Evolutionary conservation across 2,888 invertebrate species (phyloP).

Genomic region (Eulithis testata): DNA sequence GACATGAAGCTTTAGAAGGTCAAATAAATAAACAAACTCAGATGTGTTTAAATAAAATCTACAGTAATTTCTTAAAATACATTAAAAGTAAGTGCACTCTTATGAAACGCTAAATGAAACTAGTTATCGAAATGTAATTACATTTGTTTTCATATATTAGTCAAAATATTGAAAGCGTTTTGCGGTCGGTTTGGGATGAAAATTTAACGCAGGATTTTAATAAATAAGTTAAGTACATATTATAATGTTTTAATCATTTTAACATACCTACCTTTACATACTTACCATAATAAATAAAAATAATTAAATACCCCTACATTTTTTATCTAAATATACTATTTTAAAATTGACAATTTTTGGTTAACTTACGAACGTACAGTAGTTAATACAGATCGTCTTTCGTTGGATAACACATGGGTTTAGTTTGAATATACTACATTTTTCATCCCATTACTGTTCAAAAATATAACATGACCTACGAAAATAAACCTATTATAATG

Average conservation of each 20-base stretch:
- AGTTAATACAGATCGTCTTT: too few relatives aligned
- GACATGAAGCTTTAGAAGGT: conserved; percentile 1
- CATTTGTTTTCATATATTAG: conserved; percentile 58
- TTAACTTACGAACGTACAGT: too few relatives aligned
- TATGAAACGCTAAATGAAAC: conserved; percentile 15
- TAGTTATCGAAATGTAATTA: conserved; percentile 37
- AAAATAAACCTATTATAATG: too few relatives aligned
- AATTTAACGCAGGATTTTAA: conserved; percentile 5
- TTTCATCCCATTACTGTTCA: too few relatives aligned
- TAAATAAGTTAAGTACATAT: not conserved
- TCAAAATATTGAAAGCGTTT: conserved; percentile 65
- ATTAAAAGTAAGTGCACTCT: conserved; percentile 6
- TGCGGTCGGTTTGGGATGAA: conserved; percentile 23
- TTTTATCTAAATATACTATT: too few relatives aligned
- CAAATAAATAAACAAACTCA: not conserved
- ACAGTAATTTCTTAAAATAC: not conserved
- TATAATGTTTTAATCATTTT: not conserved
- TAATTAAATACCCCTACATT: too few relatives aligned
- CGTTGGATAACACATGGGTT: too few relatives aligned
- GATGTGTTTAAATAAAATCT: conserved; percentile 4
- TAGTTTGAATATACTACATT: too few relatives aligned
- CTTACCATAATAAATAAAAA: too few relatives aligned
- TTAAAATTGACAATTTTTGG: too few relatives aligned
- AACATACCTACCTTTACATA: not conserved
- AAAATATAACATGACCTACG: too few relatives aligned